Evolutionary conservation across 2,797 vertebrate genomes (phyloP), one percentile per base, ranked within the genome.

Genomic region (Sebastes kiyomatsui): DNA sequence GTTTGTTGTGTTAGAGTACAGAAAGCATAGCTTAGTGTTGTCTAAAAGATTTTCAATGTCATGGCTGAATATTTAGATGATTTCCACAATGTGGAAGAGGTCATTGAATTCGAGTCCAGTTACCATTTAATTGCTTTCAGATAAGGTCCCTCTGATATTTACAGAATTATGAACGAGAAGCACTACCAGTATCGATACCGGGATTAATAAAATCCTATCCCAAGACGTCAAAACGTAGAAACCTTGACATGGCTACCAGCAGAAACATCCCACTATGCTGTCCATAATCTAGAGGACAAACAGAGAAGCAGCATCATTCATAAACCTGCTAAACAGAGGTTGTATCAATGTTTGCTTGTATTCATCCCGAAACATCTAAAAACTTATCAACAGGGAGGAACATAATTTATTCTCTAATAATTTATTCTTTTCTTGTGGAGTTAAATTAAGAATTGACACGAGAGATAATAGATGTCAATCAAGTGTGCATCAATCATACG

Each of bases 401-500:
- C 61, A 56, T 66, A 7, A 69, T 33, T 46, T 52, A 42, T 35
- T 62, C 8, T 46, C n/a, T 30, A 8, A 28, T 23, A 60, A 11
- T 67, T 60, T 23, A 13, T 27, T 61, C 10, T 61, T 33, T 75
- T 80, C 23, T 56, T 4, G 1, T 38, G 7, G 27, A 65, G 12
- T 58, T 33, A 80, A 65, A 72, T 35, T 7, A 58, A 68, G 54
- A 80, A 6, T 79, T 66, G 46, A 76, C 22, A 72, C 25, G 27
- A 67, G 62, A 77, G 65, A 27, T 65, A 32, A 73, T 72, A 49
- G 68, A 55, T 56, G 65, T 73, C 71, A 84, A 81, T 85, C 75
- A 72, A 46, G 55, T 54, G 69, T 84, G 80, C 46, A 49, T 49
- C 79, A 75, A 67, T 91, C 87, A 81, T 28, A 77, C 14, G 35